These are phyloP conservation scores for Puntigrus tetrazona DNA, from an alignment of 2,113 vertebrate genomes.

Conservation along the genomic window DNA sequence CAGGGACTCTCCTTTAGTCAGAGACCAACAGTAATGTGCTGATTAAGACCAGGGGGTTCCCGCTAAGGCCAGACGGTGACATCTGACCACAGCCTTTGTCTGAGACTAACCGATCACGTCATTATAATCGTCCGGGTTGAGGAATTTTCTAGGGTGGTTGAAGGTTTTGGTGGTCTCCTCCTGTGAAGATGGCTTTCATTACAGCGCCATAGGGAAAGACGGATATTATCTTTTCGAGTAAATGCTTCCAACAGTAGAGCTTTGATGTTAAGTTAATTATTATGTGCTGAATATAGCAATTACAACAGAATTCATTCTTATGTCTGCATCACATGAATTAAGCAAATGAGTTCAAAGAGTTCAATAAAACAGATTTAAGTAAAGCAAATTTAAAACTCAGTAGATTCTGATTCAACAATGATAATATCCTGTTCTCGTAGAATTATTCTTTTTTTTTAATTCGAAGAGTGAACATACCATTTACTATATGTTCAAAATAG, in stretches of 20 bases:
- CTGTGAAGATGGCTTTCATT: background rate
- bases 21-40: constrained; percentile 28
- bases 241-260: background rate
- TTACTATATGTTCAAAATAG: too few species aligned
- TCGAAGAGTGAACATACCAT: too few species aligned
- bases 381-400: background rate
- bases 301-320: constrained; percentile 1
- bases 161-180: constrained; percentile 9
- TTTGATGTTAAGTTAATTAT: constrained; percentile 17
- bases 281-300: constrained; percentile 3
- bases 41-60: constrained; percentile 24
- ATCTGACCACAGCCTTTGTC: constrained; percentile 4
- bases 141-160: background rate
- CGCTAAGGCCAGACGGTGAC: constrained; percentile 31
- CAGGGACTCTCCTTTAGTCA: constrained; percentile 36
- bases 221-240: background rate
- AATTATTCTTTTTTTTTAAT: too few species aligned
- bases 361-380: background rate
- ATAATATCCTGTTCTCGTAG: background rate
- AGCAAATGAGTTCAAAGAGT: background rate
- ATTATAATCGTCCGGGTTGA: background rate
- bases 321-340: background rate
- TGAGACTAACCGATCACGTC: constrained; percentile 23
- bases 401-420: background rate
- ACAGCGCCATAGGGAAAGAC: background rate